Percentiles rank a stretch among this genome's conserved stretches.
Conservation (phyloP, 1,140 invertebrate species). For the Lepidurus packardi region DNA sequence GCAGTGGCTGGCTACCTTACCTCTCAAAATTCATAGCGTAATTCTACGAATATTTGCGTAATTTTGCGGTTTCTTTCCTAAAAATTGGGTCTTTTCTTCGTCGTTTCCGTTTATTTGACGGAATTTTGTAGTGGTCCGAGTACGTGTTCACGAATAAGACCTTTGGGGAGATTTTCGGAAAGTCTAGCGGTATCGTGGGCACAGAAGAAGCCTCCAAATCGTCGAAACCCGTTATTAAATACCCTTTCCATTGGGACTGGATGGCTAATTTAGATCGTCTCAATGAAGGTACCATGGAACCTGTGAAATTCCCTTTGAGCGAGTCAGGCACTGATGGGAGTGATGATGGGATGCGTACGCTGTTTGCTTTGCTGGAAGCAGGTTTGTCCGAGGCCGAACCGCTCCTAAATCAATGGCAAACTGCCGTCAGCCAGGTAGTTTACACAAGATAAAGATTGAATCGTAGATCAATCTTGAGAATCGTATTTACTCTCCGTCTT, state of each 20-base stretch:
- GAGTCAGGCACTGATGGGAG: neutral
- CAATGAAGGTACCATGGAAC: conserved; percentile 13
- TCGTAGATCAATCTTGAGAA: neutral
- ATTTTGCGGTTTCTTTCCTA: neutral
- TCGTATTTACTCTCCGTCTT: neutral
- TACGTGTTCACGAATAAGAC: conserved; percentile 33
- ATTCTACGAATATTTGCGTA: neutral
- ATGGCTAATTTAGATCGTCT: neutral
- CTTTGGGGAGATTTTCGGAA: conserved; percentile 29
- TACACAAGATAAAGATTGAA: neutral
- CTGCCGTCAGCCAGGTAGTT: neutral
- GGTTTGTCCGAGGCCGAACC: neutral
- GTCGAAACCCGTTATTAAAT: neutral
- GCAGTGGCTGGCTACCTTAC: conserved; percentile 25
- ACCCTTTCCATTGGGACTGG: neutral
- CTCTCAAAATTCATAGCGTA: conserved; percentile 26
- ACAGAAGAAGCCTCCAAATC: neutral
- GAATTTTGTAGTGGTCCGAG: conserved; percentile 23
- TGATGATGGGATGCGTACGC: conserved; percentile 1
- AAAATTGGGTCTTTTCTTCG: neutral
- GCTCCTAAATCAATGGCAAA: neutral
- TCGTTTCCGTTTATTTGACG: neutral
- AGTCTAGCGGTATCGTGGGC: neutral
- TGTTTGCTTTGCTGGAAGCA: conserved; percentile 15
- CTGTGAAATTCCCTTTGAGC: neutral